A percentile compares a stretch with the other conserved stretches of the same genome.
Conservation (phyloP, 2,113 vertebrate species). For the Geothlypis trichas region DNA sequence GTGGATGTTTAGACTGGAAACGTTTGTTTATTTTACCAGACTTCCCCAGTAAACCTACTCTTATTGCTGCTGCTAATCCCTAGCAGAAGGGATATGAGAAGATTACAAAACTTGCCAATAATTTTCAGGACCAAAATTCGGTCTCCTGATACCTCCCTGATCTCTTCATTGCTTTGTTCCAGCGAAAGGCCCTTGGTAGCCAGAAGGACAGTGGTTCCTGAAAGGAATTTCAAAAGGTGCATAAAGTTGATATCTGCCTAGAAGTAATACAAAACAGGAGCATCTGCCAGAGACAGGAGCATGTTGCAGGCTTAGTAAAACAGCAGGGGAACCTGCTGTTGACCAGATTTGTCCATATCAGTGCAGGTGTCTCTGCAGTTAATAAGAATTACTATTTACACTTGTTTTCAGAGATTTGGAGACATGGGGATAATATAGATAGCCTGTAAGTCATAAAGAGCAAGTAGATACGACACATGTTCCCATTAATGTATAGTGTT, state of each 20-base stretch:
- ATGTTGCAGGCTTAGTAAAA: conserved; percentile 70
- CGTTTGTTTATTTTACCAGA: conserved; percentile 45
- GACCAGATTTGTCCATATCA: conserved; percentile 72
- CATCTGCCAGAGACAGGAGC: conserved; percentile 71
- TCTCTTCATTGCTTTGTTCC: conserved; percentile 65
- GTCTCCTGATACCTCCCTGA: conserved; percentile 55
- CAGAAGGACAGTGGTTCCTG: conserved; percentile 68
- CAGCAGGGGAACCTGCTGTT: conserved; percentile 77
- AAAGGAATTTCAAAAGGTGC: conserved; percentile 70
- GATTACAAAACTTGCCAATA: conserved; percentile 46
- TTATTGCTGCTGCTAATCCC: conserved; percentile 45
- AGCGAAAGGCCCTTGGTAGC: conserved; percentile 58
- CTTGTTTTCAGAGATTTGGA: conserved; percentile 67
- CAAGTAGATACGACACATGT: conserved; percentile 55
- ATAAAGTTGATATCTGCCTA: conserved; percentile 65
- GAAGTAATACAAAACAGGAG: conserved; percentile 59
- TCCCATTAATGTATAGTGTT: conserved; percentile 55
- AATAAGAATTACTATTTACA: conserved; percentile 76
- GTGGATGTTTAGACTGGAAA: conserved; percentile 24
- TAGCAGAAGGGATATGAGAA: conserved; percentile 44
- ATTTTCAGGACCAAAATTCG: conserved; percentile 43
- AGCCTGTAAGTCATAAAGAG: conserved; percentile 57
- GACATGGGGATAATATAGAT: conserved; percentile 51
- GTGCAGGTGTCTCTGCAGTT: conserved; percentile 71
- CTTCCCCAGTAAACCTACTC: conserved; percentile 1